A percentile compares a stretch with the other conserved stretches of the same genome.
These are phyloP conservation scores for Hartigia nigra DNA, from an alignment of 2,888 invertebrate species.

Conservation along the genomic window DNA sequence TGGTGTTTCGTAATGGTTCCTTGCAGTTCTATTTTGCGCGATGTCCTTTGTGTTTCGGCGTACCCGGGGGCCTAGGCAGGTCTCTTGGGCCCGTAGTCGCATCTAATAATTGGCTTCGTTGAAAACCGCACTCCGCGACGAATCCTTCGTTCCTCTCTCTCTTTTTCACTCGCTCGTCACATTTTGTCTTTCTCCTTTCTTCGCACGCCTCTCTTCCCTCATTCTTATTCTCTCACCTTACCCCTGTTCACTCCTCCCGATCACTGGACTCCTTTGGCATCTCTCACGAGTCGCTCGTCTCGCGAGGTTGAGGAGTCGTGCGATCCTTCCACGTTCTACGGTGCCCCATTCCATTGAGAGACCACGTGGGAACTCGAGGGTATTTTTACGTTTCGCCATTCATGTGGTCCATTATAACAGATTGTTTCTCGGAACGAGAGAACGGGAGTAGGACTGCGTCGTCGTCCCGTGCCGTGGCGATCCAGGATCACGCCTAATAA, in stretches of 20 bases:
- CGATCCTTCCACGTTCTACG: constrained; percentile 24
- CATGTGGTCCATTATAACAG: constrained; percentile 61
- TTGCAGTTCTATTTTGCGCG: constrained; percentile 27
- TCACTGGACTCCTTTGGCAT: constrained; percentile 1
- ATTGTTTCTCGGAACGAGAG: constrained; percentile 61
- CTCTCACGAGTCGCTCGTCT: constrained; percentile 13
- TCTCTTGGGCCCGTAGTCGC: constrained; percentile 41
- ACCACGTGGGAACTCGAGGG: constrained; percentile 62
- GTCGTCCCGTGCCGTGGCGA: not conserved
- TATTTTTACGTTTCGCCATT: constrained; percentile 65
- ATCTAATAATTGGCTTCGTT: constrained; percentile 65
- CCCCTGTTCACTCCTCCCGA: not conserved
- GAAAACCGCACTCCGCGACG: constrained; percentile 66
- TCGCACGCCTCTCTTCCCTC: constrained; percentile 21
- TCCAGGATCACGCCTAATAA: constrained; percentile 1
- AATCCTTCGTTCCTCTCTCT: constrained; percentile 47
- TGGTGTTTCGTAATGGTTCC: constrained; percentile 26
- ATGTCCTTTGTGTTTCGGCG: constrained; percentile 25
- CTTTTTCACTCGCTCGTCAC: constrained; percentile 13
- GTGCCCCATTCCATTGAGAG: constrained; percentile 50
- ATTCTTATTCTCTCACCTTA: constrained; percentile 23
- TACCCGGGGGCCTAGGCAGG: constrained; percentile 25
- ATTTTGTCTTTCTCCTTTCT: constrained; percentile 13
- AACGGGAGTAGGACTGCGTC: constrained; percentile 4
- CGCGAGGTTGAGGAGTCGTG: constrained; percentile 8